Conservation (phyloP, 35 echinoderm and acorn worm species). For the Apostichopus parvimensis region DNA sequence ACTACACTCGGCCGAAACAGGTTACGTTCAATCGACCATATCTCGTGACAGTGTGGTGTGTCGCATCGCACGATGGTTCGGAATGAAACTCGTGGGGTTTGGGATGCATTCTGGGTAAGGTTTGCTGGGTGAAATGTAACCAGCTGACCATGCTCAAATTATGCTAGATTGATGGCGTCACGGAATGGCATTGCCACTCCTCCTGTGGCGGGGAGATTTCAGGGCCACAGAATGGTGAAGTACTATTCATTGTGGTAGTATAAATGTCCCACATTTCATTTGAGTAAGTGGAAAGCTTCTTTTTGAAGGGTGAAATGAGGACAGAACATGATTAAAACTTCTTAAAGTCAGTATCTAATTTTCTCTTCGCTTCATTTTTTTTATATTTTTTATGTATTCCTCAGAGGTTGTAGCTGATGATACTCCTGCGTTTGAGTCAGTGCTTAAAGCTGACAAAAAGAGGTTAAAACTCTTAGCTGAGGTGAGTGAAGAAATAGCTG, state of each 20-base stretch:
- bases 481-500: conserved; percentile 37
- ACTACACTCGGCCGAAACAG: no score
- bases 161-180: background rate
- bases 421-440: conserved; percentile 93
- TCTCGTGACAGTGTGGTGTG: no score
- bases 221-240: conserved; percentile 36
- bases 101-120: background rate
- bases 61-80: background rate
- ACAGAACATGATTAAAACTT: no score
- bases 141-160: background rate
- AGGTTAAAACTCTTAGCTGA: conserved; percentile 83
- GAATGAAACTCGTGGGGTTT: no score
- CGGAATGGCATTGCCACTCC: background rate
- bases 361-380: background rate
- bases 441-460: conserved; percentile 91
- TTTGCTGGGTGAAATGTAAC: conserved; percentile 10
- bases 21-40: no score
- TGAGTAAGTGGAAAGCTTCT: no score
- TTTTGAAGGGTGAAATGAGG: no score
- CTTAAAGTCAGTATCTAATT: no score
- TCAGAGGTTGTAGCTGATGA: conserved; percentile 92
- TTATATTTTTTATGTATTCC: conserved; percentile 14
- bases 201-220: conserved; percentile 28
- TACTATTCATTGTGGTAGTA: conserved; percentile 27
- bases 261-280: background rate